phyloP scores from a whole-genome alignment of 2,113 vertebrate species.

The Charina bottae region DNA sequence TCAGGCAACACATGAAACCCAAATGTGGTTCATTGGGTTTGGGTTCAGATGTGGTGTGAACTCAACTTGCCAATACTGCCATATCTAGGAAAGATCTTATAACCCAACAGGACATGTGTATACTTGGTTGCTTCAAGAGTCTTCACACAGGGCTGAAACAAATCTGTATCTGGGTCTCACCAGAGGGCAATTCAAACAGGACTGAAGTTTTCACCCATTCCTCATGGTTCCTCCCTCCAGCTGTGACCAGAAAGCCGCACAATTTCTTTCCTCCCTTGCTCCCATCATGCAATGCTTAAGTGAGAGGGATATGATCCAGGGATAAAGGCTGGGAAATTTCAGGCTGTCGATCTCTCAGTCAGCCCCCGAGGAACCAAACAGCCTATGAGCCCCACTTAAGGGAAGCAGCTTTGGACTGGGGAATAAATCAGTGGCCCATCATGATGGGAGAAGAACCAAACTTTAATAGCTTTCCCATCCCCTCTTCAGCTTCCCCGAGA shows the following conservation, averaged over 20 bases:
- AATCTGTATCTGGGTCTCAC: not conserved
- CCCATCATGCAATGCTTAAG: constrained; percentile 5
- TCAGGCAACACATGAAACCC: too few relatives aligned
- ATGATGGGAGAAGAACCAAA: constrained; percentile 18
- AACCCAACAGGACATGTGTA: not conserved
- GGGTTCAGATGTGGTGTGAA: too few relatives aligned
- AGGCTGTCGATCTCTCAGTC: constrained; percentile 19
- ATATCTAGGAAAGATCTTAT: constrained; percentile 8
- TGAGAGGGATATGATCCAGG: constrained; percentile 38
- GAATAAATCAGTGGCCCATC: constrained; percentile 45
- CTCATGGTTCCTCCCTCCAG: constrained; percentile 1
- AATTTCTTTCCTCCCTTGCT: constrained; percentile 11
- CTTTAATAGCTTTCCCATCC: constrained; percentile 40
- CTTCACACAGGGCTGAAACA: not conserved
- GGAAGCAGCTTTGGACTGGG: constrained; percentile 38
- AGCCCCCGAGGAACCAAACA: constrained; percentile 29
- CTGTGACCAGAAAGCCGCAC: not conserved
- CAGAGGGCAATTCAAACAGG: not conserved
- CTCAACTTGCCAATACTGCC: not conserved
- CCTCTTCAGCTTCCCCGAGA: constrained; percentile 24
- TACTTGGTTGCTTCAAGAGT: not conserved
- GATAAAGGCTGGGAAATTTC: constrained; percentile 39
- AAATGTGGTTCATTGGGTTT: too few relatives aligned
- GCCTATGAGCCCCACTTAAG: constrained; percentile 28
- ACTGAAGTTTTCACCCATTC: not conserved